Conservation (phyloP, 2,113 vertebrate genomes). For the Corvus cornix region DNA sequence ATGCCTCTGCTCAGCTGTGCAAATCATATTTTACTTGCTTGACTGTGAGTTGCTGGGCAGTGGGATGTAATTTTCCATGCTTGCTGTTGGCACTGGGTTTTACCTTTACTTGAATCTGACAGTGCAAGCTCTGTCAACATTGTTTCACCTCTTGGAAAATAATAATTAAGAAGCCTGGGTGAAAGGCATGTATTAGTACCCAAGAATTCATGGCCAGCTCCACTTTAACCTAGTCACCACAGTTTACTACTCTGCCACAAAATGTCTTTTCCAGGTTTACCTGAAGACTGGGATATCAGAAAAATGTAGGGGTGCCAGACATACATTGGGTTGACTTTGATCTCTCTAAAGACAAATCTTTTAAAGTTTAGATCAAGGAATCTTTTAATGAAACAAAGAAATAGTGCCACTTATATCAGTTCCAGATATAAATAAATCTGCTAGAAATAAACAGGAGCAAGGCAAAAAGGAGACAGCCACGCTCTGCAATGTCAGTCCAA, state of each 20-base stretch:
- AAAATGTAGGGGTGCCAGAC: not conserved
- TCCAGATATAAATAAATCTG: slow-evolving; percentile 58
- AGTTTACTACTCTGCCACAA: not conserved
- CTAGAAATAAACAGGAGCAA: slow-evolving; percentile 57
- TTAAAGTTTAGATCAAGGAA: slow-evolving; percentile 54
- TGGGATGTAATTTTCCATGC: slow-evolving; percentile 54
- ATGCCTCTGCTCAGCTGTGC: slow-evolving; percentile 42
- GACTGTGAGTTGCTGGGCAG: slow-evolving; percentile 40
- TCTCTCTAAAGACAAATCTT: slow-evolving; percentile 50
- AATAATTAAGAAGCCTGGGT: not conserved
- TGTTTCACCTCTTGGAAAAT: not conserved
- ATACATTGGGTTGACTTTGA: slow-evolving; percentile 17
- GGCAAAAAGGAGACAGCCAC: slow-evolving; percentile 28
- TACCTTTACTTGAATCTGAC: slow-evolving; percentile 10
- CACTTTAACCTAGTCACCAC: not conserved
- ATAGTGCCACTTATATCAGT: slow-evolving; percentile 15
- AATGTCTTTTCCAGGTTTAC: not conserved
- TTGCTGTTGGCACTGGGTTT: not conserved
- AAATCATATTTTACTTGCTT: slow-evolving; percentile 54
- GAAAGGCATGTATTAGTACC: not conserved
- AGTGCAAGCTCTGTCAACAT: not conserved
- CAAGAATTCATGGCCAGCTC: not conserved
- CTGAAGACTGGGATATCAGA: not conserved
- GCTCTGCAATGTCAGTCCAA: slow-evolving; percentile 44
- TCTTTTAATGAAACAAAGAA: slow-evolving; percentile 59